phyloP scores from a whole-genome alignment of 2,888 invertebrate genomes.

The Melipona bicolor region DNA sequence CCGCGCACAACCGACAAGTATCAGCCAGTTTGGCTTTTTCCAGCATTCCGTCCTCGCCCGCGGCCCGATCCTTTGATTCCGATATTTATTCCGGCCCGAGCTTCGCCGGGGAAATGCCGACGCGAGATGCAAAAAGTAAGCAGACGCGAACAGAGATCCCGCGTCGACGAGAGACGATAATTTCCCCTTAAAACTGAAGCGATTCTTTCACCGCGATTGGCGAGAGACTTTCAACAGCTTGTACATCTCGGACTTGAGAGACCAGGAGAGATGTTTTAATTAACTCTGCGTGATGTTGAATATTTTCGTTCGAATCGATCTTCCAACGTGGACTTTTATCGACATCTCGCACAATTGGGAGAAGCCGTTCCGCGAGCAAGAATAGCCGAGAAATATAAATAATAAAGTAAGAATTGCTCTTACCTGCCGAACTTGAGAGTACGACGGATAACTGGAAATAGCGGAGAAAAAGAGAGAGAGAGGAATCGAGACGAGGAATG shows the following conservation, averaged over 20 bases:
- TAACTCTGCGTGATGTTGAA: background rate
- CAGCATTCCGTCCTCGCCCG: background rate
- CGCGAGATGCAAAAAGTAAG: background rate
- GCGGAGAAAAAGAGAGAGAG: background rate
- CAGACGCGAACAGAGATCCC: background rate
- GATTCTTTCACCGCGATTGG: no score
- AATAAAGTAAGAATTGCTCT: constrained; percentile 73
- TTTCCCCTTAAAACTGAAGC: no score
- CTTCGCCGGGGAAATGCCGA: background rate
- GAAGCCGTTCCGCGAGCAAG: background rate
- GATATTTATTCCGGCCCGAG: constrained; percentile 12
- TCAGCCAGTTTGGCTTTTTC: constrained; percentile 11
- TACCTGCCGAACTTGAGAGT: constrained; percentile 69
- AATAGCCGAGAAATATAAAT: constrained; percentile 62
- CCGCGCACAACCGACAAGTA: background rate
- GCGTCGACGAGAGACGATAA: no score
- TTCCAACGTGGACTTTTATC: background rate
- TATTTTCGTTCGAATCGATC: background rate
- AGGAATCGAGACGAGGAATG: constrained; percentile 45
- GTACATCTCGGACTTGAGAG: background rate
- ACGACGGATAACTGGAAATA: constrained; percentile 56
- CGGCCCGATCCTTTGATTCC: constrained; percentile 28
- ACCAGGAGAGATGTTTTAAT: background rate
- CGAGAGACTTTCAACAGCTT: no score
- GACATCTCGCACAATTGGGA: background rate